Evolutionary conservation across 2,888 invertebrate species (phyloP).

Genomic region (Drosophila rellima): DNA sequence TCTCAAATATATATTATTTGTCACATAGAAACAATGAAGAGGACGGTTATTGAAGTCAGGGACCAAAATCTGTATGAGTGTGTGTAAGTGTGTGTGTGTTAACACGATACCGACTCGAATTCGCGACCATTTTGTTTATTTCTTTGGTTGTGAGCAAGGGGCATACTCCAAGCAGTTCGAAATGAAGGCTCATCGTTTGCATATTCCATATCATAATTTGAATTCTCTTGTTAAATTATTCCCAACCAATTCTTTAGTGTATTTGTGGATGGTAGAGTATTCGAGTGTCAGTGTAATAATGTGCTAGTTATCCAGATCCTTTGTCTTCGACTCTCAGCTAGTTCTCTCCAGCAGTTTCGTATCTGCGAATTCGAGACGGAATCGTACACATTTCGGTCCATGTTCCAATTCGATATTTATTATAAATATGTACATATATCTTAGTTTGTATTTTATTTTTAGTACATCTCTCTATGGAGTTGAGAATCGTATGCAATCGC

Average conservation of each 20-base stretch:
- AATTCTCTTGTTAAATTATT: background rate
- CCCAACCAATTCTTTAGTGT: slow-evolving; percentile 5
- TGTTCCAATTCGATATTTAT: slow-evolving; percentile 57
- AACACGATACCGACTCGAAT: slow-evolving; percentile 46
- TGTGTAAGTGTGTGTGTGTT: slow-evolving; percentile 14
- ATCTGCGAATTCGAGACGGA: slow-evolving; percentile 54
- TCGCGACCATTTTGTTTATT: slow-evolving; percentile 27
- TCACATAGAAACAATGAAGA: slow-evolving; percentile 80
- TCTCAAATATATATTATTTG: slow-evolving; percentile 71
- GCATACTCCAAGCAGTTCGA: slow-evolving; percentile 62
- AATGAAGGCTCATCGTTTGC: slow-evolving; percentile 37
- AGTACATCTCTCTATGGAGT: slow-evolving; percentile 2
- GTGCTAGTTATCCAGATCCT: slow-evolving; percentile 6
- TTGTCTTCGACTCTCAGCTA: slow-evolving; percentile 17
- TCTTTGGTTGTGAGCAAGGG: slow-evolving; percentile 65
- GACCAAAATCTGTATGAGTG: slow-evolving; percentile 48
- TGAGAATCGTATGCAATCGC: slow-evolving; percentile 16
- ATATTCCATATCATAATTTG: slow-evolving; percentile 13
- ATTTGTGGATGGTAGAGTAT: slow-evolving; percentile 10
- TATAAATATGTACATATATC: slow-evolving; percentile 30
- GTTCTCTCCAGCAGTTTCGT: slow-evolving; percentile 26
- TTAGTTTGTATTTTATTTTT: slow-evolving; percentile 11
- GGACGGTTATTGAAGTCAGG: slow-evolving; percentile 76
- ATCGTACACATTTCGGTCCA: slow-evolving; percentile 57
- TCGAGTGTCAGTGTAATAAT: background rate